These are phyloP conservation scores for Apus apus DNA, from an alignment of 2,113 vertebrate species.

Conservation along the genomic window DNA sequence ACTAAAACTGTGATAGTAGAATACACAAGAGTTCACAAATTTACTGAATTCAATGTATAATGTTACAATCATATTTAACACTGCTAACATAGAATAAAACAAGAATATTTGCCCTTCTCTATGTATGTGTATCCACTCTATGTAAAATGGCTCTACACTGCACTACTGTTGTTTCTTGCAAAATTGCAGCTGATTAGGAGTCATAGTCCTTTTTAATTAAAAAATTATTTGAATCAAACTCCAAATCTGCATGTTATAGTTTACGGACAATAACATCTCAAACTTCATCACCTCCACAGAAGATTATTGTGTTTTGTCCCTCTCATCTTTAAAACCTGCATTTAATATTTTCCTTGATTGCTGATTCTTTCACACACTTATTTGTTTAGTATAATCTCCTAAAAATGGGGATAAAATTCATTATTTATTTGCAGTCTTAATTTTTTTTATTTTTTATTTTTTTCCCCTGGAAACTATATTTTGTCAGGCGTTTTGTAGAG, in stretches of 20 bases:
- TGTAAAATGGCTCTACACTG: neutral
- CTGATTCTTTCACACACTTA: neutral
- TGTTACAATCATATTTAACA: neutral
- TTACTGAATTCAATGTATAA: neutral
- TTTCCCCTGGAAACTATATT: neutral
- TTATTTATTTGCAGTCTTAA: neutral
- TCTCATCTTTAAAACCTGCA: neutral
- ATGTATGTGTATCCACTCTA: neutral
- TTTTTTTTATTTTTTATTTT: too few relatives aligned
- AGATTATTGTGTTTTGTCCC: neutral
- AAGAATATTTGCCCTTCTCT: neutral
- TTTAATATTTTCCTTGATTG: neutral
- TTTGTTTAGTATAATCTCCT: neutral
- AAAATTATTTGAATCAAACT: neutral
- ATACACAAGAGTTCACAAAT: accelerated
- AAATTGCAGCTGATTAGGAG: neutral
- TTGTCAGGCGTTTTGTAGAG: neutral
- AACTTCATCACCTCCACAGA: neutral
- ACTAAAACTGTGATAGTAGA: neutral
- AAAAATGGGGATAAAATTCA: neutral
- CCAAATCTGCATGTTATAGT: neutral
- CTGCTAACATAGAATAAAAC: neutral
- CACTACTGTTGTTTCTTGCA: neutral
- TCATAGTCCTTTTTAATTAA: neutral
- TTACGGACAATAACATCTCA: neutral